These are phyloP conservation scores for Capricornis sumatraensis DNA, from an alignment of 2,113 vertebrate genomes.

Conservation along the genomic window DNA sequence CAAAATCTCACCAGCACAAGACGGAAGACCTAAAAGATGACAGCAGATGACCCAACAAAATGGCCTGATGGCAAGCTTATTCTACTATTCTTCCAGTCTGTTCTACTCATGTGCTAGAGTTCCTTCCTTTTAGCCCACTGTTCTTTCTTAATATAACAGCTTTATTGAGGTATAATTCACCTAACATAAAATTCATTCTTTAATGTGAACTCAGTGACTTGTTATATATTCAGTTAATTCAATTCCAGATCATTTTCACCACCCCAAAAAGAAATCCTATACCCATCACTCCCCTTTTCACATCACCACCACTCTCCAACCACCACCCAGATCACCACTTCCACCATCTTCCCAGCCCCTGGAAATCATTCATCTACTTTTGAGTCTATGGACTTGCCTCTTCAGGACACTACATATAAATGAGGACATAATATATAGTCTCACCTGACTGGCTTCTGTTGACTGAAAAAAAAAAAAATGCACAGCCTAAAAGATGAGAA, in stretches of 20 bases:
- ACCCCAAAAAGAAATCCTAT: not conserved
- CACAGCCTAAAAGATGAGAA: not conserved
- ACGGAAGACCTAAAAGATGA: not conserved
- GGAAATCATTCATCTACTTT: not conserved
- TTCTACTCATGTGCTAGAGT: not conserved
- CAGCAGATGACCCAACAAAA: not conserved
- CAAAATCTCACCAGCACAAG: not conserved
- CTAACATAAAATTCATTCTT: not conserved
- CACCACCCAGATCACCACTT: not conserved
- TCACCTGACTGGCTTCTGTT: not conserved
- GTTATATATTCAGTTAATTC: not conserved
- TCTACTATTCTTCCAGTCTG: not conserved
- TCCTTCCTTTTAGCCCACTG: not conserved
- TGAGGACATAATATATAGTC: not conserved
- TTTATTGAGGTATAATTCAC: not conserved
- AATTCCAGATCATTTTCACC: not conserved
- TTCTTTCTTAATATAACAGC: not conserved
- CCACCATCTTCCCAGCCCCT: not conserved
- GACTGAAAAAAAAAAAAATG: not conserved
- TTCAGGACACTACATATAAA: not conserved
- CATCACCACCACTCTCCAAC: not conserved
- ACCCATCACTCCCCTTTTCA: not conserved
- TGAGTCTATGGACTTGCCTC: not conserved
- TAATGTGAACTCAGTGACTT: not conserved
- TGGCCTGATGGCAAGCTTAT: not conserved